phyloP scores from a whole-genome alignment of 2,888 invertebrate species.

The Diaperis boleti region DNA sequence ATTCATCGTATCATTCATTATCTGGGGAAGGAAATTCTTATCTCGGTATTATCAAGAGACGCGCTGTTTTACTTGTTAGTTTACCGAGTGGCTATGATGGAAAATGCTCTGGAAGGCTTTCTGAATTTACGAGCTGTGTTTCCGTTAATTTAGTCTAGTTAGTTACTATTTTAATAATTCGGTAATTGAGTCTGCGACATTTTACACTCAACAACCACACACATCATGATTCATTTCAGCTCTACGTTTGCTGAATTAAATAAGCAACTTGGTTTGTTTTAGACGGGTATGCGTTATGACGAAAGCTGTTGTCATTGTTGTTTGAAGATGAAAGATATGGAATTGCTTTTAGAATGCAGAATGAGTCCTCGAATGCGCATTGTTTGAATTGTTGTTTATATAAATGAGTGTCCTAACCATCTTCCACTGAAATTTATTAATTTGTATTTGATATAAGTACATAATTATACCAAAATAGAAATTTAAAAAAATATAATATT shows the following conservation, averaged over 20 bases:
- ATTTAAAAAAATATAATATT: too few relatives aligned
- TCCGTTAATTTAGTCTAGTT: slow-evolving; percentile 36
- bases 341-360: too few relatives aligned
- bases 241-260: slow-evolving; percentile 37
- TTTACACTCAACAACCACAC: slow-evolving; percentile 24
- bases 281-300: slow-evolving; percentile 10
- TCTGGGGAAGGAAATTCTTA: slow-evolving; percentile 53
- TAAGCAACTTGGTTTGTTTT: slow-evolving; percentile 17
- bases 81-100: slow-evolving; percentile 13
- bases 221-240: slow-evolving; percentile 31
- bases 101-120: slow-evolving; percentile 11
- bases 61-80: slow-evolving; percentile 32
- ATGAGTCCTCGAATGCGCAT: too few relatives aligned
- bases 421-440: too few relatives aligned
- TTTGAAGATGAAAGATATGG: too few relatives aligned
- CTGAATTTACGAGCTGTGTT: slow-evolving; percentile 30
- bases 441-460: too few relatives aligned
- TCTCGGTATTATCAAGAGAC: slow-evolving; percentile 44
- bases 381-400: too few relatives aligned
- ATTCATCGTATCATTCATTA: slow-evolving; percentile 42
- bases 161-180: slow-evolving; percentile 37
- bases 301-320: slow-evolving; percentile 9
- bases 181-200: slow-evolving; percentile 24
- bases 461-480: too few relatives aligned
- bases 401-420: too few relatives aligned